These are phyloP conservation scores for Liolophura sinensis DNA, from an alignment of 1,140 invertebrate species.

Conservation along the genomic window DNA sequence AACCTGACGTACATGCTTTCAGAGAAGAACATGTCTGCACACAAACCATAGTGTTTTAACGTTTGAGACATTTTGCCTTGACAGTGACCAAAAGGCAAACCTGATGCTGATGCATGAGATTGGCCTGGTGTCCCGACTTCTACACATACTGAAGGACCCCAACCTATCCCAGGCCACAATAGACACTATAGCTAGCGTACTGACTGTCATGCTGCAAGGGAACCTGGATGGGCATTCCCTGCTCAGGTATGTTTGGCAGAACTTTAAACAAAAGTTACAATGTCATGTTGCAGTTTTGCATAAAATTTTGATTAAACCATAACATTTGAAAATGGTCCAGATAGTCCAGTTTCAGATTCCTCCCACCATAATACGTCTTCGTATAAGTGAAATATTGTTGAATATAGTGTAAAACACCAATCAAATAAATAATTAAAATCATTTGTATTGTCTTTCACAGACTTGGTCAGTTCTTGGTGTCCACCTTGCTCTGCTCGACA, in stretches of 20 bases:
- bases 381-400: too few relatives aligned
- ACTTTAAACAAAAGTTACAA: neutral
- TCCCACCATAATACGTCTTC: too few relatives aligned
- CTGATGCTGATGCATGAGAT: constrained; percentile 75
- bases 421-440: neutral
- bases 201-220: constrained; percentile 76
- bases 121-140: constrained; percentile 57
- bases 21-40: too few relatives aligned
- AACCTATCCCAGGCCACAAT: constrained; percentile 71
- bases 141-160: constrained; percentile 77
- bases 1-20: too few relatives aligned
- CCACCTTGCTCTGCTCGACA: constrained; percentile 71
- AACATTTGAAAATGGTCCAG: neutral
- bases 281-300: neutral
- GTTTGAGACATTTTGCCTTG: constrained; percentile 9
- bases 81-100: constrained; percentile 83
- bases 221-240: constrained; percentile 79
- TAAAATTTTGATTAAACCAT: neutral
- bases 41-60: too few relatives aligned
- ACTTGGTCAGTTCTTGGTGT: constrained; percentile 54
- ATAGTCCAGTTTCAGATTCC: neutral
- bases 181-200: constrained; percentile 60
- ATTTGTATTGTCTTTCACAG: constrained; percentile 21
- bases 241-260: constrained; percentile 62
- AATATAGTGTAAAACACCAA: neutral